Conservation (phyloP, 2,888 invertebrate genomes). For the Oscheius sp. region DNA sequence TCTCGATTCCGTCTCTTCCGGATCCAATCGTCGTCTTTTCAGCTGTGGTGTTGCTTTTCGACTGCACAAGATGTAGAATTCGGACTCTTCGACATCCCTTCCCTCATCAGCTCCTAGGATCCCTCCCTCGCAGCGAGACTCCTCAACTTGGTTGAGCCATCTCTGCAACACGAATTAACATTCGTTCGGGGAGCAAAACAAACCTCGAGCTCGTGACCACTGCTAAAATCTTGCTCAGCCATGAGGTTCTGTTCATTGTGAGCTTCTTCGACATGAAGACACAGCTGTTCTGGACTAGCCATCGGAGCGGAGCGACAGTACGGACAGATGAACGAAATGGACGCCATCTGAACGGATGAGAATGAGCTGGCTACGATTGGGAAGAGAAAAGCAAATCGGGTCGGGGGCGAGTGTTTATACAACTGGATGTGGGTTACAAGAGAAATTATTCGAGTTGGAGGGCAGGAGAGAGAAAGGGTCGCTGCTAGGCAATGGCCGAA, state of each 20-base stretch:
- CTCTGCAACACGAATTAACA: neutral
- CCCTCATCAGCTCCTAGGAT: constrained; percentile 17
- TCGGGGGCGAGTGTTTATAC: constrained; percentile 7
- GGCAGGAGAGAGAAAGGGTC: no score
- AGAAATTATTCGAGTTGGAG: no score
- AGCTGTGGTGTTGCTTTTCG: constrained; percentile 23
- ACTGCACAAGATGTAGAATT: constrained; percentile 30
- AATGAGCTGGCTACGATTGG: neutral
- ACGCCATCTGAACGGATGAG: constrained; percentile 3
- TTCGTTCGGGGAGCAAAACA: no score
- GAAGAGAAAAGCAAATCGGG: neutral
- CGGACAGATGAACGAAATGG: constrained; percentile 30
- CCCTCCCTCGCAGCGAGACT: constrained; percentile 26
- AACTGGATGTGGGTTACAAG: neutral
- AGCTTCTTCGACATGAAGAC: constrained; percentile 17
- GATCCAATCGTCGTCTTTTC: constrained; percentile 15
- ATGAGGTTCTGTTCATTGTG: constrained; percentile 6
- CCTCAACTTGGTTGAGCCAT: constrained; percentile 25
- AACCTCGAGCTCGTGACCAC: constrained; percentile 3
- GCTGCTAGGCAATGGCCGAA: neutral
- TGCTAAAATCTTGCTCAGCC: constrained; percentile 12
- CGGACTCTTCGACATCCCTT: neutral
- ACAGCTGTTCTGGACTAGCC: constrained; percentile 23
- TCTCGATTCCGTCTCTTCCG: neutral
- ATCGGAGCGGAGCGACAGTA: constrained; percentile 26